A percentile compares a stretch with the other conserved stretches of the same genome.
phyloP scores from a whole-genome alignment of 1,140 invertebrate species.

The Brachionus plicatilis region DNA sequence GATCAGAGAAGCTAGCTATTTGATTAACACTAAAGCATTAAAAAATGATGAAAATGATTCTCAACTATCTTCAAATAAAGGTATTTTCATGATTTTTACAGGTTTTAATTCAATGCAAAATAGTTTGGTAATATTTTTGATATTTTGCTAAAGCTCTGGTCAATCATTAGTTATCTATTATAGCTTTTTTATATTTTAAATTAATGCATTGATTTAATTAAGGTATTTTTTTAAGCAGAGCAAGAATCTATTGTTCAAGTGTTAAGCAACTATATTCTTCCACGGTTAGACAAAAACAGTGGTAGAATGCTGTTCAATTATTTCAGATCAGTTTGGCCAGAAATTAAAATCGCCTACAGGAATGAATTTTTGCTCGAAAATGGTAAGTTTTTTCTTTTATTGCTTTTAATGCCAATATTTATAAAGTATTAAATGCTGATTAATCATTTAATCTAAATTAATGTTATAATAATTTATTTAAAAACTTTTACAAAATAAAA shows the following conservation, averaged over 20 bases:
- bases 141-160: not conserved
- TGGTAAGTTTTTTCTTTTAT: not conserved
- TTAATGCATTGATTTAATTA: not conserved
- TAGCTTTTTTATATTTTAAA: not conserved
- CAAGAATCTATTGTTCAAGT: not conserved
- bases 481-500: too few relatives aligned
- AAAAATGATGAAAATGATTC: not conserved
- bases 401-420: not conserved
- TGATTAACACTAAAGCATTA: not conserved
- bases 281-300: not conserved
- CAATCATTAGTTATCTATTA: not conserved
- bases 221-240: not conserved
- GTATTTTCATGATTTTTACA: not conserved
- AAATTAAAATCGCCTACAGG: not conserved
- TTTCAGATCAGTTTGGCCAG: slow-evolving; percentile 5
- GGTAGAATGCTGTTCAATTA: not conserved
- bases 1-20: not conserved
- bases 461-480: too few relatives aligned
- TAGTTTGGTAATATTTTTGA: not conserved
- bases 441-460: too few relatives aligned
- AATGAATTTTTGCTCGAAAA: not conserved
- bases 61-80: not conserved
- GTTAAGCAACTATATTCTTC: not conserved
- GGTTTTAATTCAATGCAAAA: not conserved
- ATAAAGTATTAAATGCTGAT: too few relatives aligned